A percentile compares a stretch with the other conserved stretches of the same genome.
phyloP scores from a whole-genome alignment of 2,113 vertebrate genomes.

The Labrus mixtus region DNA sequence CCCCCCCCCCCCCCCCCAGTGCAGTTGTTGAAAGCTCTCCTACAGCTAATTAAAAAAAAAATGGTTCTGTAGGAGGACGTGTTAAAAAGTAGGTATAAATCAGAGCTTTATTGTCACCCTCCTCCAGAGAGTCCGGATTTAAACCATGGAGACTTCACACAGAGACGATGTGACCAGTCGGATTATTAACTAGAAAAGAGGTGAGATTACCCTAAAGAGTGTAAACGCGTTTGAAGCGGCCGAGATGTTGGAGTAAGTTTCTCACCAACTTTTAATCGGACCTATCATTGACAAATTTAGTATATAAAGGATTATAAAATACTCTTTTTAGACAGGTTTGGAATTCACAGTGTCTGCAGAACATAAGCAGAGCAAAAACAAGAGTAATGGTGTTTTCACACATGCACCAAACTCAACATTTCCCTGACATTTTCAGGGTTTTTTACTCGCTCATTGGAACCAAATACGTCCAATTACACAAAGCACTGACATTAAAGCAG shows the following conservation, averaged over 20 bases:
- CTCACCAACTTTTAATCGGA: slow-evolving; percentile 5
- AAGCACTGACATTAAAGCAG: too few relatives aligned
- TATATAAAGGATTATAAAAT: too few relatives aligned
- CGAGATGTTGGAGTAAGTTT: neutral
- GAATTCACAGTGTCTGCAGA: too few relatives aligned
- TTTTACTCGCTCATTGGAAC: too few relatives aligned
- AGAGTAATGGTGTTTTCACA: too few relatives aligned
- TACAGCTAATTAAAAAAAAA: slow-evolving; percentile 56
- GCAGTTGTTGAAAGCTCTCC: slow-evolving; percentile 29
- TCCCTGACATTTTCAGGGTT: too few relatives aligned
- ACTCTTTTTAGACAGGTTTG: too few relatives aligned
- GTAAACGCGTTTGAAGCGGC: slow-evolving; percentile 10
- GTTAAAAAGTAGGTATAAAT: slow-evolving; percentile 17
- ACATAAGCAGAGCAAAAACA: too few relatives aligned
- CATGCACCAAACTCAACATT: too few relatives aligned
- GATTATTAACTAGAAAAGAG: slow-evolving; percentile 34
- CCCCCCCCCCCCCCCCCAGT: slow-evolving; percentile 33
- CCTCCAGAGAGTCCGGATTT: slow-evolving; percentile 33
- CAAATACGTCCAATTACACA: too few relatives aligned
- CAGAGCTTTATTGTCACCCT: slow-evolving; percentile 20
- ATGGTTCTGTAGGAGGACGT: slow-evolving; percentile 14
- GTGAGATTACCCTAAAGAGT: slow-evolving; percentile 10
- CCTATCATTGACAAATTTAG: too few relatives aligned
- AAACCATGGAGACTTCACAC: slow-evolving; percentile 4
- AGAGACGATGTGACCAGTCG: slow-evolving; percentile 6